Evolutionary conservation across 1,140 invertebrate species (phyloP).

Genomic region (Helicoverpa zea): DNA sequence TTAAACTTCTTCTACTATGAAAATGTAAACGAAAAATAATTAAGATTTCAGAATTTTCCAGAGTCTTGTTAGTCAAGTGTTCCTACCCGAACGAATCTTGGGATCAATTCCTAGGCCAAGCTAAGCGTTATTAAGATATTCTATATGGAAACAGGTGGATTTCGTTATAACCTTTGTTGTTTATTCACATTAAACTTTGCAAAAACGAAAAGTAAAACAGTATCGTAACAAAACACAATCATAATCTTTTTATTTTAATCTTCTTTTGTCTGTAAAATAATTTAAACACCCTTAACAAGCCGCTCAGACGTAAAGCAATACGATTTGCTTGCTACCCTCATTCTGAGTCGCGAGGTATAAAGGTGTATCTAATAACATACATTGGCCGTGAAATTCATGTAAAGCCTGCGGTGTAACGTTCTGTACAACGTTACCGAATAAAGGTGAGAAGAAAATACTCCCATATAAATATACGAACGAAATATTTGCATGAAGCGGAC

Average conservation of each 20-base stretch:
- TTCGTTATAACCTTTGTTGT: too few relatives aligned
- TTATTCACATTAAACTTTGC: too few relatives aligned
- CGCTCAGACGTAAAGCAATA: constrained; percentile 2
- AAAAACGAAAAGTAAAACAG: too few relatives aligned
- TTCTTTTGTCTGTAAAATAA: not conserved
- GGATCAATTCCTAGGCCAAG: too few relatives aligned
- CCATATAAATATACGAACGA: constrained; percentile 50
- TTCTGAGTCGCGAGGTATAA: constrained; percentile 15
- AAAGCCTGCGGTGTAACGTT: constrained; percentile 59
- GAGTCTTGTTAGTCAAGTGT: too few relatives aligned
- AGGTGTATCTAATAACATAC: constrained; percentile 46
- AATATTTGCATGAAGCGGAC: constrained; percentile 52
- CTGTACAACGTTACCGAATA: constrained; percentile 55
- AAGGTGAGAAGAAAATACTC: constrained; percentile 57
- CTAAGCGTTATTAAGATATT: too few relatives aligned
- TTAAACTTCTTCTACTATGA: constrained; percentile 32
- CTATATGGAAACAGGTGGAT: too few relatives aligned
- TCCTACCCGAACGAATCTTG: too few relatives aligned
- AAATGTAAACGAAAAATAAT: constrained; percentile 19
- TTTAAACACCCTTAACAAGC: not conserved
- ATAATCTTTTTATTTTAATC: too few relatives aligned
- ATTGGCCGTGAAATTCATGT: constrained; percentile 57
- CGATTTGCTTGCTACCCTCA: constrained; percentile 7
- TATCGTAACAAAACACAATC: too few relatives aligned
- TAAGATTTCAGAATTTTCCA: not conserved